Base-by-base conservation (phyloP, 2,113 vertebrate genomes). In the Tenrec ecaudatus region DNA sequence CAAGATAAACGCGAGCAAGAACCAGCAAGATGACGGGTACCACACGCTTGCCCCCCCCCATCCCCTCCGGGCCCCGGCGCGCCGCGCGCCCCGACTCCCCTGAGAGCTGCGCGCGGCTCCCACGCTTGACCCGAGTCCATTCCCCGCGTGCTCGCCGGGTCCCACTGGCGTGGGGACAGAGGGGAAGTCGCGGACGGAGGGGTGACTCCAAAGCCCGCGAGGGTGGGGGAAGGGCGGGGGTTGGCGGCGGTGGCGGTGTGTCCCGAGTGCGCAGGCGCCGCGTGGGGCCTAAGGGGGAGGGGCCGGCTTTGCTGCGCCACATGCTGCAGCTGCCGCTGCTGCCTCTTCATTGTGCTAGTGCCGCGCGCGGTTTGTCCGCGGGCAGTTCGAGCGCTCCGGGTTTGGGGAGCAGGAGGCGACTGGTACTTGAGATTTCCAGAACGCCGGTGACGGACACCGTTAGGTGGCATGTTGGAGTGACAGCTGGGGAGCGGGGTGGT, bases 1-100 rank as follows among this genome's bases (percentile, higher is more conserved):
- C 33, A 99, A 99, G 95, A 99, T 99, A 86, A 99, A 99, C 86
- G 98, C 98, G 27, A 99, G 98, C 98, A 99, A 99, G 95, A 99
- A 99, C 62, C 98, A 98, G 97, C 98, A 99, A 96, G 98, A 99
- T 93, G 98, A 99, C 76, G 98, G 98, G 98, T 99, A 96, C 97
- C 83, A 53, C 95, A 97, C 33, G 95, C 87, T 43, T 47, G 27
- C 66, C 75, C 53, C 97, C 82, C 91, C 22, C 94, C 60, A 98
- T 53, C 11, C 12, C 47, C 47, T 53, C 47, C 47, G 47, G 47
- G 31, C 66, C 23, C 75, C 84, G 14, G 84, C 17, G 7, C 66
- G 23, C 33, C 33, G 82, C 82, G 85, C 86, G 92, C 95, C 60
- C 85, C 31, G 53, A 16, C n/a, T 25, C 43, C 68, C 47, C 88